Evolutionary conservation across 2,797 vertebrate species (phyloP).

Genomic region (Manis javanica): DNA sequence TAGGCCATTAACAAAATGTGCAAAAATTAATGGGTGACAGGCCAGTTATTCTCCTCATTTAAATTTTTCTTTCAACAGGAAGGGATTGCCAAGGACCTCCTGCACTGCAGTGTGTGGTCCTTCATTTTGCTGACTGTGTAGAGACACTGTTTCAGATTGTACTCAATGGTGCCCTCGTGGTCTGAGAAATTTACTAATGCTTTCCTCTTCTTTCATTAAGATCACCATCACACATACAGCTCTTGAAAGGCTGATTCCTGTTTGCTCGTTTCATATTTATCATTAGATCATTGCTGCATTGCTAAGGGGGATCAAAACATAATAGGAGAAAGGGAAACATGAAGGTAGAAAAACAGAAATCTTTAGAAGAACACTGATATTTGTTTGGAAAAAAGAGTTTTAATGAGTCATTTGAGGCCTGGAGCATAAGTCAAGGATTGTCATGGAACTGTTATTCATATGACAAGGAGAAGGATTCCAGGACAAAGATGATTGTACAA

Average conservation of each 20-base stretch:
- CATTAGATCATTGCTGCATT: neutral
- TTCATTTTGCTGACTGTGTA: conserved; percentile 47
- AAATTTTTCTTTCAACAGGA: conserved; percentile 54
- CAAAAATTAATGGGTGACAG: neutral
- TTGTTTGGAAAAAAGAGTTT: neutral
- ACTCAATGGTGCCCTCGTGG: neutral
- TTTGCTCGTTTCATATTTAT: neutral
- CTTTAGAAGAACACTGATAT: neutral
- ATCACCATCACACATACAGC: neutral
- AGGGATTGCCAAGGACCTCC: neutral
- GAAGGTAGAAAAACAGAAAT: conserved; percentile 9
- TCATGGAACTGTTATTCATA: neutral
- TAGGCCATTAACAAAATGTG: neutral
- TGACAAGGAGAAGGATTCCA: neutral
- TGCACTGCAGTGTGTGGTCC: neutral
- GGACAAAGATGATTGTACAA: neutral
- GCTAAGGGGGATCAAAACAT: neutral
- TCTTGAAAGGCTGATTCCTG: neutral
- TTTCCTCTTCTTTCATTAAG: conserved; percentile 52
- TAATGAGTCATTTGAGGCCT: neutral
- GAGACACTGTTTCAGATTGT: neutral
- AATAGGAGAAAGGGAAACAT: neutral
- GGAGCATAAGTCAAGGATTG: neutral
- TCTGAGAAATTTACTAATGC: neutral
- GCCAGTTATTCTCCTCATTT: conserved; percentile 14